phyloP scores from a whole-genome alignment of 2,113 vertebrate species.

The Centropus bengalensis region DNA sequence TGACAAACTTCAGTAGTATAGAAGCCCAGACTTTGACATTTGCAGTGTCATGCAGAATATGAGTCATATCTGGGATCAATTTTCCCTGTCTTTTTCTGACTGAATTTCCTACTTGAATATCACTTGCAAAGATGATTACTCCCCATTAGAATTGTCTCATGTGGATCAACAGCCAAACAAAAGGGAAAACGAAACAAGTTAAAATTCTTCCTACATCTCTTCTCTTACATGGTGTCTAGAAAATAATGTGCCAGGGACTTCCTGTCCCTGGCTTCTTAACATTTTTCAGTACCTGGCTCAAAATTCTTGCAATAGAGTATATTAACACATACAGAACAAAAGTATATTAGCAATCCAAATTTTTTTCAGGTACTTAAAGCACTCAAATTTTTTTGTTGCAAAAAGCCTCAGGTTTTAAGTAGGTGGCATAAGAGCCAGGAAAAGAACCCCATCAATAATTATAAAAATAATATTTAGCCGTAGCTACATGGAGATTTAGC shows the following conservation, averaged over 20 bases:
- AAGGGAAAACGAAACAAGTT: neutral
- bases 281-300: neutral
- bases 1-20: constrained; percentile 1
- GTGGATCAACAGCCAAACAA: constrained; percentile 44
- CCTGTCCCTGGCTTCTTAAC: constrained; percentile 9
- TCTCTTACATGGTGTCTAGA: neutral
- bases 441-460: constrained; percentile 6
- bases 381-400: constrained; percentile 27
- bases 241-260: neutral
- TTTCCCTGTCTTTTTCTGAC: constrained; percentile 40
- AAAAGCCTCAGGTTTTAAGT: constrained; percentile 14
- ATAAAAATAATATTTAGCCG: neutral
- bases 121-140: constrained; percentile 17
- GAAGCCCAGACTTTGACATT: constrained; percentile 43
- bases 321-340: neutral
- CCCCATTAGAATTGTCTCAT: constrained; percentile 27
- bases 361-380: neutral
- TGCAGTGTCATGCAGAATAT: constrained; percentile 21
- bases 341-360: constrained; percentile 21
- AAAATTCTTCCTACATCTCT: neutral
- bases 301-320: neutral
- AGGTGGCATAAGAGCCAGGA: neutral
- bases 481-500: neutral
- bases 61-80: constrained; percentile 32
- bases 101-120: constrained; percentile 37